Base-by-base conservation (phyloP, 2,888 invertebrate species). In the Marronus borbonicus region DNA sequence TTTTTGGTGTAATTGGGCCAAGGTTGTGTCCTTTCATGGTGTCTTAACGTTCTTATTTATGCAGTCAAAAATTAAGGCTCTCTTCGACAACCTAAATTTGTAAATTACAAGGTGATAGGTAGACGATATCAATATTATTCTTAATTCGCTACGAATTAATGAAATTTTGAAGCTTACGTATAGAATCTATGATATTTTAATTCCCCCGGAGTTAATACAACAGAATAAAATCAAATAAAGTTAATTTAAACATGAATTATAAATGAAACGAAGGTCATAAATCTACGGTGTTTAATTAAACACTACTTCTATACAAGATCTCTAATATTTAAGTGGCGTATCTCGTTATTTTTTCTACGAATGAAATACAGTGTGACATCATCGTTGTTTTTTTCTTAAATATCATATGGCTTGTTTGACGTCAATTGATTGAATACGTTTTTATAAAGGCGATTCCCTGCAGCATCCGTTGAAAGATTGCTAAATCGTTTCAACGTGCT, bases 341-440 rank as follows among this genome's bases (percentile, higher is more conserved):
- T 66, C 44, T 24, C 44, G 64, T 31, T 64, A 4, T 14, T 69
- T 69, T 52, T 72, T 58, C 39, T 72, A 72, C 58, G 36, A 58
- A 72, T 58, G 72, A 72, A 58, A 58, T 58, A 36, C 39, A 36
- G 58, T 72, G 39, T 72, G 72, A 72, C 72, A 72, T 72, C 72
- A 72, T 72, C 58, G 58, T 58, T 72, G 72, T 58, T 72, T 72
- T 70, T 72, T 58, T 72, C 58, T 72, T 72, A 72, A 72, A 72
- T 72, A 72, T 72, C 72, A 60, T 72, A 72, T 72, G 72, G 72
- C 36, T 72, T 60, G 58, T 72, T 72, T 72, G 72, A 72, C 72
- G 72, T 72, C 72, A 72, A 72, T 72, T 72, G 72, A 72, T 72
- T 72, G 58, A 72, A 39, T 66, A 44, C 20, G 66, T 24, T 66